These are phyloP conservation scores for Muscicapa comitata DNA, from an alignment of 2,797 vertebrate genomes.

Conservation along the genomic window DNA sequence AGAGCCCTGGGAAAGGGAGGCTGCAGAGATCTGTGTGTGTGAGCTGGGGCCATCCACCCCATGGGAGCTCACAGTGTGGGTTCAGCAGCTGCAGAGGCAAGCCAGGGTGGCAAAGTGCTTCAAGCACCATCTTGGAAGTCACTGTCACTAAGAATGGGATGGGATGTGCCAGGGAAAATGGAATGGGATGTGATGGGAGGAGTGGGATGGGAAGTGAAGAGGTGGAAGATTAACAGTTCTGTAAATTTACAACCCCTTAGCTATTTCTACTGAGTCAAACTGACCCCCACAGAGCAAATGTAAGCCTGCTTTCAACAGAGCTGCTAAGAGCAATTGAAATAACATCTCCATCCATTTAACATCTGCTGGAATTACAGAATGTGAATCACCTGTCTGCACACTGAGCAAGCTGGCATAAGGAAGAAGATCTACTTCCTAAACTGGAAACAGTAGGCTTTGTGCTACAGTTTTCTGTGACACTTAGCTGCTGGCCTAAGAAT, in stretches of 20 bases:
- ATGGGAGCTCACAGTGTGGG: accelerated
- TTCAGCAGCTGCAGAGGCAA: neutral
- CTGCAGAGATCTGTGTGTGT: neutral
- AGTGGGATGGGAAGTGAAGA: neutral
- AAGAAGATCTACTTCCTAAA: neutral
- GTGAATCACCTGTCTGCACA: neutral
- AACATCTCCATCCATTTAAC: neutral
- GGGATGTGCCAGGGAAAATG: neutral
- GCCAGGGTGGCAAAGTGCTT: neutral
- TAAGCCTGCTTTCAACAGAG: neutral
- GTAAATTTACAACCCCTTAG: neutral
- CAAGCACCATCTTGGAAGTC: neutral
- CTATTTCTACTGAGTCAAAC: neutral
- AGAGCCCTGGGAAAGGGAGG: neutral
- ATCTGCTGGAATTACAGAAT: neutral
- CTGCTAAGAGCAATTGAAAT: neutral
- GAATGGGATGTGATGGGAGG: neutral
- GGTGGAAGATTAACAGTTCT: neutral
- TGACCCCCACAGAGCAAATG: neutral
- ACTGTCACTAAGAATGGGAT: neutral
- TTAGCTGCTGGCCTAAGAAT: neutral
- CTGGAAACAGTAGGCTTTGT: neutral
- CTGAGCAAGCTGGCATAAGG: neutral
- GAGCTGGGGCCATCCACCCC: neutral
- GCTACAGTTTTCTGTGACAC: neutral